These are phyloP conservation scores for Dexiosoma caninum DNA, from an alignment of 2,888 invertebrate species.

Conservation along the genomic window DNA sequence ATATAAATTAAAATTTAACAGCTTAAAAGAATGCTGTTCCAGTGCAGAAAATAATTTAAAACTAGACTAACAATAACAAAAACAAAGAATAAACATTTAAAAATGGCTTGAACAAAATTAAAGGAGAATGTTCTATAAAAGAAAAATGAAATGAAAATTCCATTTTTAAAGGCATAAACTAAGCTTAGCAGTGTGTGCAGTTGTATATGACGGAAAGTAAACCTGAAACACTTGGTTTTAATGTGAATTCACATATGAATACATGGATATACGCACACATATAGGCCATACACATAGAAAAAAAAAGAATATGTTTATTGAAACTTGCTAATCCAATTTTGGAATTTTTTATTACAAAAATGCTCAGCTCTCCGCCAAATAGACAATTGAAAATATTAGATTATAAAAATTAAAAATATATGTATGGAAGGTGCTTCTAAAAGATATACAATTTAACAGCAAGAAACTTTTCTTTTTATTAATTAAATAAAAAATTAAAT, in stretches of 20 bases:
- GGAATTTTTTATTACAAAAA: too few relatives aligned
- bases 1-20: not conserved
- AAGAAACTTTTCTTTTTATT: too few relatives aligned
- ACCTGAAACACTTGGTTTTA: slow-evolving; percentile 12
- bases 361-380: too few relatives aligned
- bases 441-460: too few relatives aligned
- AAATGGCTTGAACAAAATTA: not conserved
- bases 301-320: too few relatives aligned
- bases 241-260: slow-evolving; percentile 22
- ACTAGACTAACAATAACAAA: not conserved
- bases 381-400: too few relatives aligned
- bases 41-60: not conserved
- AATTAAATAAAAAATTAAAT: too few relatives aligned
- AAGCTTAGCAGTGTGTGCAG: slow-evolving; percentile 8
- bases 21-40: not conserved
- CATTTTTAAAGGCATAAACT: not conserved
- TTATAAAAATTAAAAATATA: too few relatives aligned
- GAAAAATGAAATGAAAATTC: not conserved
- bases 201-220: slow-evolving; percentile 9
- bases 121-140: not conserved
- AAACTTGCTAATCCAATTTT: too few relatives aligned
- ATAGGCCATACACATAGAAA: not conserved
- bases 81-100: not conserved
- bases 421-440: too few relatives aligned
- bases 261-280: not conserved